Evolutionary conservation across 2,113 vertebrate species (phyloP), one percentile per base, ranked within the genome.

Genomic region (Sigmodon hispidus): DNA sequence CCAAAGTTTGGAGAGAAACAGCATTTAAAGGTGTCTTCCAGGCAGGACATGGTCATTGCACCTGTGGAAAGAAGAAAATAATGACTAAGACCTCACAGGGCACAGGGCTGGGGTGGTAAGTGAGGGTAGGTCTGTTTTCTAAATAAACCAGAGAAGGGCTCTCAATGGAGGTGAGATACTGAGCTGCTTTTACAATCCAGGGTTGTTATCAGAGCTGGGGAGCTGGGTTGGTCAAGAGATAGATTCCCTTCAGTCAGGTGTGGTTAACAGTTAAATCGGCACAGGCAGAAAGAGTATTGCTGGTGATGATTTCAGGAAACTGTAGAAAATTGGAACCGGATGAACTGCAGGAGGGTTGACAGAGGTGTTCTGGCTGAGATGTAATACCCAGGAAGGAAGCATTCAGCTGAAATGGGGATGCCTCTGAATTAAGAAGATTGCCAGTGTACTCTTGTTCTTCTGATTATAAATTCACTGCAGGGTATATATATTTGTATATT

Each of bases 1-100:
- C 10, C 40, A 48, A 45, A 34, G 59, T 31, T 63, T 45, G 59
- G 24, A 31, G 40, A 65, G 26, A 63, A 31, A 17, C 11, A 8
- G 22, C 45, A n/a, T 1, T 29, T 31, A 43, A 9, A 0, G 0
- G 15, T 19, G 40, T 43, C 40, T 31, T 31, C 57, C 6, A 29
- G 4, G 0, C n/a, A 63, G 57, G 7, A 31, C 19, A 4, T 19
- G 40, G 7, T 26, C 40, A 63, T 31, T 1, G 15, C 24, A 84
- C 19, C 26, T 26, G 11, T 19, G 16, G 3, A 19, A 31, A 63
- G 57, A 84, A 84, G 34, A 22, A 52, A 63, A 29, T 8, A 61
- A 61, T 29, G 6, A 19, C 21, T 15, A 59, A 59, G 36, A 36
- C 55, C 24, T 43, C 36, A 55, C 55, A 40, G 24, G 22, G 40